Base-by-base conservation (phyloP, 2,113 vertebrate genomes). In the Esox niger region DNA sequence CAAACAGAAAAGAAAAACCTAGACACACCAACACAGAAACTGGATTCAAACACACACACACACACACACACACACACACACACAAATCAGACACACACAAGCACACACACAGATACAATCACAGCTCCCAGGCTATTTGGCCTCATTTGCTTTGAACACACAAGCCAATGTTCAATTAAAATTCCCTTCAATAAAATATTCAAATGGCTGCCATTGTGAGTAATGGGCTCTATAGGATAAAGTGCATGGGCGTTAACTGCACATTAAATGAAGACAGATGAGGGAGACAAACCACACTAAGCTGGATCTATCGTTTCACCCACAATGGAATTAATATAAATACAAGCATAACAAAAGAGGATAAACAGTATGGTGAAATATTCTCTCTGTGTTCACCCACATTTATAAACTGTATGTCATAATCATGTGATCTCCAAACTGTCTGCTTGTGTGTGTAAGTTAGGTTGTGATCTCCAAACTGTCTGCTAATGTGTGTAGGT, bases 231-330 rank as follows among this genome's bases (percentile, higher is more conserved):
- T 79, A n/a, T n/a, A 75, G 84, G 82, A 76, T 85, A 85, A 64
- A 88, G 88, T 87, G 84, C 79, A 78, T 85, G 88, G 82, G 86
- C 84, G 82, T 89, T 88, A 81, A 83, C 83, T 71, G 82, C 81
- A 55, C 83, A 69, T 79, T 74, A 81, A 82, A 87, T 88, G 80
- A 86, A 90, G 88, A 87, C 71, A 80, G 80, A 89, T 88, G 86
- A 87, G 78, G 47, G 78, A 69, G 67, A 73, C 69, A 56, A 1
- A 59, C 74, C 69, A 78, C 79, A 63, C 80, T 64, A 79, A 76
- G 81, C 71, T 77, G 70, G 79, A 77, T 68, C 68, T 70, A 68
- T 68, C 71, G 69, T 79, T 82, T 70, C 29, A 76, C 77, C 81
- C 69, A 81, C 75, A 49, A 68, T 79, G 78, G 71, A 76, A 73